A percentile compares a stretch with the other conserved stretches of the same genome.
Evolutionary conservation across 2,113 vertebrate species (phyloP).

Genomic region (Corythaixoides concolor): DNA sequence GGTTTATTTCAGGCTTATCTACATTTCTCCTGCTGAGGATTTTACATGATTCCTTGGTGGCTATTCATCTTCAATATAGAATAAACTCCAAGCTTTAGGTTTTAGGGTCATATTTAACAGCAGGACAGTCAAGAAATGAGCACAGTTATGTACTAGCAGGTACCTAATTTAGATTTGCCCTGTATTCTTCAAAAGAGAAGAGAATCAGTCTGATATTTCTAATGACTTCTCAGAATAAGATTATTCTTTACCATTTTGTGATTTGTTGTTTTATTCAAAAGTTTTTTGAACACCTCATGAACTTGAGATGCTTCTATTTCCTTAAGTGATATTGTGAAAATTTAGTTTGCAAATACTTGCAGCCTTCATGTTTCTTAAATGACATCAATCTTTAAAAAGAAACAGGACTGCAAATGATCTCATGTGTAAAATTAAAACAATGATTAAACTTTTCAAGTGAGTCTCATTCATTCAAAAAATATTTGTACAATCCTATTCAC

Average conservation of each 20-base stretch:
- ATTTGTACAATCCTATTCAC: neutral
- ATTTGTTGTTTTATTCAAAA: neutral
- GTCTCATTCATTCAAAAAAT: constrained; percentile 17
- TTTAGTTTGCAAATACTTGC: neutral
- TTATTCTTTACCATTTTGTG: neutral
- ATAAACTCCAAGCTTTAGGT: neutral
- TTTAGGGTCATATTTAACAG: neutral
- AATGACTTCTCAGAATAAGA: neutral
- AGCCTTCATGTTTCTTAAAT: neutral
- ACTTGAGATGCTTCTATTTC: neutral
- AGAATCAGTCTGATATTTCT: neutral
- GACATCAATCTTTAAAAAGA: neutral
- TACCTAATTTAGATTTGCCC: neutral
- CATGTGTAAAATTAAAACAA: constrained; percentile 4
- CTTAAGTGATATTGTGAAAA: neutral
- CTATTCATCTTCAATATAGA: neutral
- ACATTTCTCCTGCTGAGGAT: neutral
- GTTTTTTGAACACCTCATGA: neutral
- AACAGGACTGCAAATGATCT: neutral
- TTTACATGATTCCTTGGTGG: neutral
- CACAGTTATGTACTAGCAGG: neutral
- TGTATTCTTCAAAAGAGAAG: neutral
- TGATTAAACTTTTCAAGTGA: neutral
- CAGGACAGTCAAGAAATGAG: neutral
- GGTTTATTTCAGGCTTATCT: neutral